Percentiles rank a stretch among this genome's conserved stretches.
phyloP scores from a whole-genome alignment of 2,113 vertebrate genomes.

The Coracopsis vasa region DNA sequence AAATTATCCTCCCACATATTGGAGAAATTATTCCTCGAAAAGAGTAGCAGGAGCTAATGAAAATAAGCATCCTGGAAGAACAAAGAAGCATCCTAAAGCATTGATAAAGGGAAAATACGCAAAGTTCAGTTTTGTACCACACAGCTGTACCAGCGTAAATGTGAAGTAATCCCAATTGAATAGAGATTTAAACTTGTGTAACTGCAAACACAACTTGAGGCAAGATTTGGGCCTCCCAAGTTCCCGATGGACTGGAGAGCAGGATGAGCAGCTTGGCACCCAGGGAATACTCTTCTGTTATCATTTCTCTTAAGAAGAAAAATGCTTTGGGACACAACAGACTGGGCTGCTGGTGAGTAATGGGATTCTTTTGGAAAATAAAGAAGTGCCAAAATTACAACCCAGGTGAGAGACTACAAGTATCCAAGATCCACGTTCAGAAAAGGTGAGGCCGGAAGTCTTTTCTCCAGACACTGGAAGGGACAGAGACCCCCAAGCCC shows the following conservation, averaged over 20 bases:
- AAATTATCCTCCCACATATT: neutral
- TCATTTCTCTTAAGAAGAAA: neutral
- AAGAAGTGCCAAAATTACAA: neutral
- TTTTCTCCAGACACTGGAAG: rapidly evolving
- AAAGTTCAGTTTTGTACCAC: neutral
- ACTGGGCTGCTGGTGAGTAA: neutral
- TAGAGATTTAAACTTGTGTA: neutral
- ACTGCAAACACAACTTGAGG: rapidly evolving
- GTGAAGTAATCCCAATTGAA: neutral
- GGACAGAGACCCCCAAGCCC: neutral
- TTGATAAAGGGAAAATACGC: neutral
- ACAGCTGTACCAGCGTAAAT: neutral
- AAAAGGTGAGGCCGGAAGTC: neutral
- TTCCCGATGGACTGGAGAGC: neutral
- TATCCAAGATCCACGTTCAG: neutral
- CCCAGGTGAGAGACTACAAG: rapidly evolving
- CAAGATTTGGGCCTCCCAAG: neutral
- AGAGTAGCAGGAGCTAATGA: neutral
- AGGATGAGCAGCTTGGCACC: neutral
- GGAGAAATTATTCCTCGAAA: neutral
- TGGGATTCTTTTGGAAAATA: neutral
- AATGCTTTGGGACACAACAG: neutral
- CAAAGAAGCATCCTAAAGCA: neutral
- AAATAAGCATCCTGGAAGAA: neutral
- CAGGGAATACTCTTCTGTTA: neutral